Conservation (phyloP, 2,113 vertebrate genomes). For the Diglossa brunneiventris region DNA sequence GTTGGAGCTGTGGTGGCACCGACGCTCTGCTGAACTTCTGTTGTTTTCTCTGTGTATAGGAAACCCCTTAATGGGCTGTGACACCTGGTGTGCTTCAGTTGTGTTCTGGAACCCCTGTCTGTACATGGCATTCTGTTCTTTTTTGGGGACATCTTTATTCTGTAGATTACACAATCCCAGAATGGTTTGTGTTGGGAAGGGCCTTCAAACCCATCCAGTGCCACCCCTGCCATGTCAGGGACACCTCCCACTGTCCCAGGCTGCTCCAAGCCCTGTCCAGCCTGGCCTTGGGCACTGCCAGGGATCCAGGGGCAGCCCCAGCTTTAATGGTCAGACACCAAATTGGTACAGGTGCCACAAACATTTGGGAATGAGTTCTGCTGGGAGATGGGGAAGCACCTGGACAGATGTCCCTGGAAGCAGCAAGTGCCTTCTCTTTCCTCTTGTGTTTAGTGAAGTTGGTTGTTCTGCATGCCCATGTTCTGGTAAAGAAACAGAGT, state of each 20-base stretch:
- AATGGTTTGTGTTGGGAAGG: background rate
- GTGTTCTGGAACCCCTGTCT: background rate
- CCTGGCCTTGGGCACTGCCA: background rate
- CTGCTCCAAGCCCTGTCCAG: rapidly evolving
- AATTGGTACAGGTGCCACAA: background rate
- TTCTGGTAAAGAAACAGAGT: background rate
- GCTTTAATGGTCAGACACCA: background rate
- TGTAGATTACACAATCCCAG: too few relatives aligned
- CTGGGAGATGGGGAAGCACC: background rate
- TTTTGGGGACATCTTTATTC: background rate
- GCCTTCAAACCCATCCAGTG: rapidly evolving
- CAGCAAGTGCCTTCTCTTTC: background rate
- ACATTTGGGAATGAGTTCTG: background rate
- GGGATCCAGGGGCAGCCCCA: background rate
- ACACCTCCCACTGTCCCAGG: background rate
- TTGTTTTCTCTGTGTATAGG: rapidly evolving
- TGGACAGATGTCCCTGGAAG: background rate
- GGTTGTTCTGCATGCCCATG: background rate
- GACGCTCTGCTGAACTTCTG: background rate
- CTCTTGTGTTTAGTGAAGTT: background rate
- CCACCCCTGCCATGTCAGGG: background rate
- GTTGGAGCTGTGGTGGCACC: background rate
- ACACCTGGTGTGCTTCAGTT: background rate
- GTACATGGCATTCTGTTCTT: rapidly evolving
- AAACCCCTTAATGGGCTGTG: background rate